Base-by-base conservation (phyloP, 2,797 vertebrate species). In the Anabas testudineus region DNA sequence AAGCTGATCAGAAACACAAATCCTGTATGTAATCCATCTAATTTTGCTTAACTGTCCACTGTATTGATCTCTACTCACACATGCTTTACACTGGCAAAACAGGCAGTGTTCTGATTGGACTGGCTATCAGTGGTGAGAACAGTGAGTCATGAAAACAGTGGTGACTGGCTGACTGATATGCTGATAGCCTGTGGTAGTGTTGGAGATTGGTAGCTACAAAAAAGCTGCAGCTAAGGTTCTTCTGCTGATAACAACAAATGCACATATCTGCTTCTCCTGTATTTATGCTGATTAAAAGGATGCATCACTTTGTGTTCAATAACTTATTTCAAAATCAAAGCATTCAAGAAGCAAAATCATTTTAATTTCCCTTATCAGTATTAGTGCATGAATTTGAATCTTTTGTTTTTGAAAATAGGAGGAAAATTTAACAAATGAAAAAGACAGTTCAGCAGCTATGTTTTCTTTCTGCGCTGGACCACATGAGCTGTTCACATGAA, bases 191-290 rank as follows among this genome's bases (percentile, higher is more conserved):
- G 48, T 61, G 69, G 51, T 21, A 37, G 32, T 54, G 16, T 52
- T 13, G 26, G 21, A 54, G 75, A 78, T 51, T 69, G 47, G 76
- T 28, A 70, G 78, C 71, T 34, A 32, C 39, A 74, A 55, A 67
- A 53, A 22, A 70, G 51, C 76, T 37, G 13, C 57, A 78, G 13
- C 51, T 68, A 73, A 63, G 81, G 62, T 65, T 66, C 81, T 41
- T 53, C 18, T 54, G 65, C 52, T 71, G 82, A 89, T 85, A 81
- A 80, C 49, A 71, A 41, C 0, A 0, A 46, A 34, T 59, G 48
- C 1, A 53, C 37, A 68, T 13, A 49, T 76, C 22, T 51, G 74
- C 34, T 67, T 32, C 59, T 81, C 61, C 57, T 43, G 41, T n/a
- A n/a, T n/a, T n/a, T n/a, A n/a, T n/a, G n/a, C n/a, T n/a, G n/a